Evolutionary conservation across 1,140 invertebrate species (phyloP), one percentile per base, ranked within the genome.

Genomic region (Leucophenga varia): DNA sequence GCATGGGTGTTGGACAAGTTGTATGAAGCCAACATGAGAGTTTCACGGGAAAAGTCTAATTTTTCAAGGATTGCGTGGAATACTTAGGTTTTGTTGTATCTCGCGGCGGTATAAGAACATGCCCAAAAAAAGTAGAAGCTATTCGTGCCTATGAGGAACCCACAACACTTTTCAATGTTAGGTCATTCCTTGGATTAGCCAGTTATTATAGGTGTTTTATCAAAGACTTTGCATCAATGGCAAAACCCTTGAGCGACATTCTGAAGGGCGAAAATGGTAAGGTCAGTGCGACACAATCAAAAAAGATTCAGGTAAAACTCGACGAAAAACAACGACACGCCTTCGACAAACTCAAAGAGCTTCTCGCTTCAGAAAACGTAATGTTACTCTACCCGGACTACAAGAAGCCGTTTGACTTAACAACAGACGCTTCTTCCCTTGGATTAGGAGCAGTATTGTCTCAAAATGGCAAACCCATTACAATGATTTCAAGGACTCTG

Each of bases 261-360:
- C 19, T 49, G 9, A 28, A 36, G 8, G 46, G 46, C 3, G 47
- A 49, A 39, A 53, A 53, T 20, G 47, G 46, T 14, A 32, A n/a
- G n/a, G n/a, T n/a, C n/a, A n/a, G n/a, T n/a, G n/a, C n/a, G n/a
- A n/a, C n/a, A n/a, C n/a, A n/a, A n/a, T n/a, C n/a, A n/a, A n/a
- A 49, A 38, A 37, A 52, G 3, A 41, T 45, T 9, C 16, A 34
- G 13, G 41, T 52, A 8, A 17, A 19, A 2, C 42, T 52, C 16
- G 22, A 36, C 17, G 30, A 37, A 22, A 21, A 31, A 10, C 35
- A 60, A 44, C 16, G 70, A 49, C n/a, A 59, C 7, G 57, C 71
- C 8, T 77, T 79, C 44, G 51, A 78, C 14, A 57, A 38, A 36
- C 51, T 77, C n/a, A 78, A 76, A 69, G 47, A 69, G 32, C 55